phyloP scores from a whole-genome alignment of 2,797 vertebrate species.

The Squalus acanthias region DNA sequence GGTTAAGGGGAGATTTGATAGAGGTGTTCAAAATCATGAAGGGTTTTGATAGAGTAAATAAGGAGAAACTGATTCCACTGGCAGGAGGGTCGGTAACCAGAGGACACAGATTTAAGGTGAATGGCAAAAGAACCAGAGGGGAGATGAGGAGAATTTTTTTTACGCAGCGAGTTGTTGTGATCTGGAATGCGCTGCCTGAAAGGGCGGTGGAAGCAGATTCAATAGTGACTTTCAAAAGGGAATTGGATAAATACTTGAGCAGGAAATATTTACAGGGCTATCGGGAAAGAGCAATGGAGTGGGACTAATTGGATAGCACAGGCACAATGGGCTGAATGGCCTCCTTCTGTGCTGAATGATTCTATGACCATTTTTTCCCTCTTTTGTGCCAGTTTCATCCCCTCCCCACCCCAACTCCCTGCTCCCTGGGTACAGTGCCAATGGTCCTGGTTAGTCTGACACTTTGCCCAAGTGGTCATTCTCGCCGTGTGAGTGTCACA shows the following conservation, averaged over 20 bases:
- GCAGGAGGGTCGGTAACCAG: not conserved
- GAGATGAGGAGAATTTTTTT: not conserved
- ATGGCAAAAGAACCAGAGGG: not conserved
- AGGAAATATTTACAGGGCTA: not conserved
- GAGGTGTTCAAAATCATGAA: not conserved
- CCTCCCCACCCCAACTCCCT: no score
- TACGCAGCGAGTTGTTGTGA: no score
- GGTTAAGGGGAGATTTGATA: not conserved
- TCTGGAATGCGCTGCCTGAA: no score
- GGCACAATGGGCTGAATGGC: no score
- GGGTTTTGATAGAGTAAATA: not conserved
- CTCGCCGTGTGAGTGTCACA: not conserved
- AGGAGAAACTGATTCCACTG: not conserved
- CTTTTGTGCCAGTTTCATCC: no score
- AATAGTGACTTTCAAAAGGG: no score
- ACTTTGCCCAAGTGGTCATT: not conserved
- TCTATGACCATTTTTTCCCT: no score
- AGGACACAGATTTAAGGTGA: not conserved
- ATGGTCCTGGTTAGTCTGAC: not conserved
- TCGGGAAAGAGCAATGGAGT: not conserved
- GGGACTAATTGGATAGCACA: not conserved
- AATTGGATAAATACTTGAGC: no score
- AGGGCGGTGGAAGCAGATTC: no score
- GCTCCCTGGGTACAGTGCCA: not conserved
- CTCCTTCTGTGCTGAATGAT: no score